Evolutionary conservation across 2,113 vertebrate species (phyloP), one percentile per base, ranked within the genome.

Genomic region (Sciurus niger): DNA sequence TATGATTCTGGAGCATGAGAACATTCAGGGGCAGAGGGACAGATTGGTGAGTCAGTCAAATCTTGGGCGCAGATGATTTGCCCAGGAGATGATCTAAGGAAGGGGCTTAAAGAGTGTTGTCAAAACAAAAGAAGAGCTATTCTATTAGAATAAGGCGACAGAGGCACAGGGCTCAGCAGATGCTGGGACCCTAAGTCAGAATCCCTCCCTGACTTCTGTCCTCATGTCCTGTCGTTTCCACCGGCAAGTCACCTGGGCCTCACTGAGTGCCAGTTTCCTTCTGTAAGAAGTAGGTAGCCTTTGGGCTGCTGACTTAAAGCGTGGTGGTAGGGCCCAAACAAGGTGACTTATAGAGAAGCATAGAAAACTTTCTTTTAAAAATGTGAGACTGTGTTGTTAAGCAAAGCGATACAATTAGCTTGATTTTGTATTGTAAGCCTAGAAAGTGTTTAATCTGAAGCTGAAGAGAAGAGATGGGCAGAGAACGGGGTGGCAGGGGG

Each of bases 311-410:
- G 24, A 73, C 16, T 6, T 51, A 11, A 68, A 53, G 24, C 30
- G 32, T 60, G 77, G 89, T 37, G 22, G 16, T 80, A 46, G 85
- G 48, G 3, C 37, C 88, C 89, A 46, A 58, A 28, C 32, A 58
- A 88, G 65, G 80, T 53, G 25, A 67, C 70, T 40, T 55, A 43
- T 1, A 43, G n/a, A 40, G 72, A 89, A 89, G n/a, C 68, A 85
- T 63, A 65, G 25, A 93, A 94, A 90, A 78, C 68, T 78, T 80
- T 25, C 51, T 80, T 80, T 58, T 4, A 37, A 70, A 85, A 88
- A 67, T 34, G 11, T 51, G 48, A 89, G 53, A 78, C 30, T 2
- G 8, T 72, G 10, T 82, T 55, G 82, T 48, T 58, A 93, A 78
- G 25, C 6, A 53, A 85, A 78, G 43, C 28, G 24, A 40, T n/a